A percentile compares a stretch with the other conserved stretches of the same genome.
These are phyloP conservation scores for Cygnus atratus DNA, from an alignment of 2,113 vertebrate species.

Conservation along the genomic window DNA sequence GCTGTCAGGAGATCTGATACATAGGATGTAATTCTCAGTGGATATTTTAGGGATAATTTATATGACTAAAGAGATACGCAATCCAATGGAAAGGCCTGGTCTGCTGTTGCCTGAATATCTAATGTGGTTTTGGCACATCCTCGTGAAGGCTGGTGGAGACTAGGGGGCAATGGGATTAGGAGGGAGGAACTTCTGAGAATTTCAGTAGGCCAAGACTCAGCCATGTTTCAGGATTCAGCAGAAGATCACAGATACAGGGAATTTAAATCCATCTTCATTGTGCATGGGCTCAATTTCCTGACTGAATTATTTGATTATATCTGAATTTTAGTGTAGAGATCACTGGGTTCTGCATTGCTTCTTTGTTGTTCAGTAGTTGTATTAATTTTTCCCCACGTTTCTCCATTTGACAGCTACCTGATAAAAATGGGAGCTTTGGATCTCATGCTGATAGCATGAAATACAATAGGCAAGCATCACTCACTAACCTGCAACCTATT, in stretches of 20 bases:
- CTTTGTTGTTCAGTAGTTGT: background rate
- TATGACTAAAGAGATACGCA: background rate
- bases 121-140: background rate
- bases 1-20: background rate
- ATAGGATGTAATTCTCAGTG: background rate
- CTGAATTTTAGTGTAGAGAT: background rate
- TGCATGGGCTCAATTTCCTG: accelerated
- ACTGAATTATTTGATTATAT: background rate
- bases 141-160: background rate
- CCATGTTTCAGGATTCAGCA: background rate
- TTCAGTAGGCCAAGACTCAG: background rate
- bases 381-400: background rate
- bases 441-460: background rate
- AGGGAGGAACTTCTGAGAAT: background rate
- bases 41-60: background rate
- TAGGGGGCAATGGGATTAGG: background rate
- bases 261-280: background rate
- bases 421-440: background rate
- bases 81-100: background rate
- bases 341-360: background rate
- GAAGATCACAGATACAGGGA: background rate
- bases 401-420: background rate
- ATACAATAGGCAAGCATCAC: background rate
- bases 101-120: background rate
- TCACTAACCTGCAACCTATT: background rate